Conservation (phyloP, 2,888 invertebrate species). For the Pterobdella sp. region DNA sequence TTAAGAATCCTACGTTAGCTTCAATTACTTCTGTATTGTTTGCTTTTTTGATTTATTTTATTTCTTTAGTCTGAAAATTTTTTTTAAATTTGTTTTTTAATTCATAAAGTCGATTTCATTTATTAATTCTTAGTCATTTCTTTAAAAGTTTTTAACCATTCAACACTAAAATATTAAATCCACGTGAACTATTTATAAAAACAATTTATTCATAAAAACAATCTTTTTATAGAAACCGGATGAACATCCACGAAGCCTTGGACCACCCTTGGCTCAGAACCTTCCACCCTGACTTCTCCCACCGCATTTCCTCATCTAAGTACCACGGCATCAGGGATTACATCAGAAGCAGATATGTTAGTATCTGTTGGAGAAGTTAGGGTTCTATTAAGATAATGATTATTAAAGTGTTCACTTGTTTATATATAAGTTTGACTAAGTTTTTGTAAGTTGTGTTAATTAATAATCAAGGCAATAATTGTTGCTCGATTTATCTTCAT, state of each 20-base stretch:
- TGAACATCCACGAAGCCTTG: constrained; percentile 96
- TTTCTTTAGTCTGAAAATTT: too few relatives aligned
- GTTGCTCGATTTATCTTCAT: background rate
- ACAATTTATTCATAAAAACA: background rate
- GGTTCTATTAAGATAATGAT: background rate
- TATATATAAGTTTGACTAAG: background rate
- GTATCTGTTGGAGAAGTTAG: constrained; percentile 37
- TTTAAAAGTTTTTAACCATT: background rate
- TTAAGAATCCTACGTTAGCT: constrained; percentile 71
- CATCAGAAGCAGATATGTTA: constrained; percentile 63
- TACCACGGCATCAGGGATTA: constrained; percentile 80
- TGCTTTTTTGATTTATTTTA: too few relatives aligned
- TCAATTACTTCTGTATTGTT: too few relatives aligned
- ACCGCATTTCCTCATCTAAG: constrained; percentile 68
- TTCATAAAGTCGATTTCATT: too few relatives aligned
- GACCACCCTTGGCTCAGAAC: constrained; percentile 83
- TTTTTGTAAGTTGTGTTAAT: background rate
- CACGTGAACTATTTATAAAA: background rate
- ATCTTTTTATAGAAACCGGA: constrained; percentile 65
- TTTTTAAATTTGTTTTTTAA: too few relatives aligned
- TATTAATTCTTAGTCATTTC: too few relatives aligned
- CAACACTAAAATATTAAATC: background rate
- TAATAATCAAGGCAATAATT: background rate
- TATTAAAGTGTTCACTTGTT: too few relatives aligned
- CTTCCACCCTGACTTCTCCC: constrained; percentile 52